Evolutionary conservation across 2,888 invertebrate genomes (phyloP).

Genomic region (Lasius platythorax): DNA sequence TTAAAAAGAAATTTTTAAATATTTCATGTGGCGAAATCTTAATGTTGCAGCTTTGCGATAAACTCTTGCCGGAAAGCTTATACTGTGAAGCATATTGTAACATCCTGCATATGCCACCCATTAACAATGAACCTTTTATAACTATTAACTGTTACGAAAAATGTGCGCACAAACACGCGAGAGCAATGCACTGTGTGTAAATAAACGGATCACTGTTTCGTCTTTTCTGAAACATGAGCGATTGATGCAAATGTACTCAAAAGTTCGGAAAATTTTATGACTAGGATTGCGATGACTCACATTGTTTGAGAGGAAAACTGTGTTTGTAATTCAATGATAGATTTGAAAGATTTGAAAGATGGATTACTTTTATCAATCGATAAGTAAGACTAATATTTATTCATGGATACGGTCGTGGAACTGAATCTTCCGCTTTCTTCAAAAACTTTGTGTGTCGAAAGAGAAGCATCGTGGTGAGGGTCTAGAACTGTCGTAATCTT

Average conservation of each 20-base stretch:
- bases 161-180: background rate
- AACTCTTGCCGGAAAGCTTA: slow-evolving; percentile 43
- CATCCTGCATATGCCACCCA: slow-evolving; percentile 43
- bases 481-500: slow-evolving; percentile 17
- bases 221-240: slow-evolving; percentile 14
- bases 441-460: background rate
- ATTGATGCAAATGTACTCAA: slow-evolving; percentile 7
- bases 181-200: background rate
- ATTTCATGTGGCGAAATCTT: background rate
- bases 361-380: background rate
- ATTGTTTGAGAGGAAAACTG: background rate
- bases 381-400: slow-evolving; percentile 26
- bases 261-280: slow-evolving; percentile 10
- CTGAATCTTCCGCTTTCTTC: slow-evolving; percentile 10
- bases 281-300: background rate
- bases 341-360: background rate
- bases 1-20: background rate
- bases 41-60: slow-evolving; percentile 63
- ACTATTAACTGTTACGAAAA: slow-evolving; percentile 59
- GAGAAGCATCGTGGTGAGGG: background rate
- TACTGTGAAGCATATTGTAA: slow-evolving; percentile 37
- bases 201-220: slow-evolving; percentile 29
- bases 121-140: slow-evolving; percentile 74
- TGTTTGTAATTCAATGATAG: background rate
- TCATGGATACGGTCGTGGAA: background rate